Evolutionary conservation across 1,140 invertebrate genomes (phyloP), one percentile per base, ranked within the genome.

Genomic region (Radopholus similis): DNA sequence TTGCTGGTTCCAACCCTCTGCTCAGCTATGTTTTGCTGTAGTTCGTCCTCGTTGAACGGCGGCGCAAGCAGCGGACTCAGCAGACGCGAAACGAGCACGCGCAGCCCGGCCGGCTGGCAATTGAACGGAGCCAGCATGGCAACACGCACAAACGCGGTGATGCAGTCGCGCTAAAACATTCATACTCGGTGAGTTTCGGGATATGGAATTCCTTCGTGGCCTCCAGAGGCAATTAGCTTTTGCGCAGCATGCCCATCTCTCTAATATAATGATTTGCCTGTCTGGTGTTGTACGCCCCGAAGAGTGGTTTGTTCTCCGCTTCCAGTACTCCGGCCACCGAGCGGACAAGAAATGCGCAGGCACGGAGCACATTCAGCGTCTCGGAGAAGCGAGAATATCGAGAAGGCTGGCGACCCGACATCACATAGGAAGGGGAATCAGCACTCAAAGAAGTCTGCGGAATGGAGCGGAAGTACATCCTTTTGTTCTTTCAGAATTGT

Each of bases 261-360:
- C n/a, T n/a, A n/a, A n/a, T n/a, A 51, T 26, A n/a, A 2, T 4
- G 34, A 23, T 26, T 23, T 18, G 75, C 64, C 56, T 78, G 77
- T 56, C 79, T 35, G 4, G 80, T 80, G 51, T 81, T 81, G n/a
- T 78, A 64, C 1, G 79, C 79, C 30, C 79, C 80, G 57, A 81
- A 81, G 5, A 81, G 64, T 9, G 79, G 79, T 49, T 81, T 81
- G 6, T 75, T 72, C 35, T 81, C 79, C 15, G 58, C 56, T n/a
- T 72, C 40, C n/a, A 81, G 56, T 21, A 76, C 67, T 5, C 77
- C 47, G 21, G 64, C 32, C 47, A 82, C 64, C 2, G 69, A 65
- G 21, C 78, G 66, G 15, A 79, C 60, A 4, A 82, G 65, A 44
- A 77, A 82, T 0, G 75, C 70, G 23, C 77, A 81, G 18, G 75